Evolutionary conservation across 2,113 vertebrate genomes (phyloP).

Genomic region (Uropsilus gracilis): DNA sequence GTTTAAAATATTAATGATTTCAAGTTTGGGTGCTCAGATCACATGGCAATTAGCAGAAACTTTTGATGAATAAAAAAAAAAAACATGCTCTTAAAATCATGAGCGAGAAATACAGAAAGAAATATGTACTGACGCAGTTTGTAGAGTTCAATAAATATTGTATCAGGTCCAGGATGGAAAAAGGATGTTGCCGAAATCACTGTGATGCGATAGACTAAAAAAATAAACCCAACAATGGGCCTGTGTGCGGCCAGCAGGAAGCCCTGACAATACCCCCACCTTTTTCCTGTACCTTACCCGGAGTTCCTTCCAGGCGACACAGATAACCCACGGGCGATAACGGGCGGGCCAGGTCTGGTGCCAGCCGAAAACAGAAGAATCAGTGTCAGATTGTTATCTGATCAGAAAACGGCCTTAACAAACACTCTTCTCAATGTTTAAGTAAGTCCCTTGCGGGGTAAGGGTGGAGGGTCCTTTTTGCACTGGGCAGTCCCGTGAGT

Average conservation of each 20-base stretch:
- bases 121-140: constrained; percentile 74
- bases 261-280: constrained; percentile 94
- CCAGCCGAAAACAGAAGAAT: constrained; percentile 82
- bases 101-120: neutral
- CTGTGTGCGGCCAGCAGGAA: constrained; percentile 92
- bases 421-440: constrained; percentile 49
- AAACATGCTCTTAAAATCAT: neutral
- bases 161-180: constrained; percentile 84
- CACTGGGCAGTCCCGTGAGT: neutral
- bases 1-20: neutral
- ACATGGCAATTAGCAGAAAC: constrained; percentile 21
- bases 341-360: constrained; percentile 75
- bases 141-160: constrained; percentile 84
- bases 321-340: constrained; percentile 90
- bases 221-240: constrained; percentile 87
- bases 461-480: neutral
- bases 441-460: neutral
- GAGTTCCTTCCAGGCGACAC: constrained; percentile 95
- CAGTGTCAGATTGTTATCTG: constrained; percentile 77
- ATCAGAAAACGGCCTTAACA: constrained; percentile 72
- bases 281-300: constrained; percentile 97
- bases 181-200: constrained; percentile 89
- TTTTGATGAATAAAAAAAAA: neutral
- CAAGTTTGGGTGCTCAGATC: neutral
- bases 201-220: constrained; percentile 83